These are phyloP conservation scores for Heliornis fulica DNA, from an alignment of 2,113 vertebrate genomes.

Conservation along the genomic window DNA sequence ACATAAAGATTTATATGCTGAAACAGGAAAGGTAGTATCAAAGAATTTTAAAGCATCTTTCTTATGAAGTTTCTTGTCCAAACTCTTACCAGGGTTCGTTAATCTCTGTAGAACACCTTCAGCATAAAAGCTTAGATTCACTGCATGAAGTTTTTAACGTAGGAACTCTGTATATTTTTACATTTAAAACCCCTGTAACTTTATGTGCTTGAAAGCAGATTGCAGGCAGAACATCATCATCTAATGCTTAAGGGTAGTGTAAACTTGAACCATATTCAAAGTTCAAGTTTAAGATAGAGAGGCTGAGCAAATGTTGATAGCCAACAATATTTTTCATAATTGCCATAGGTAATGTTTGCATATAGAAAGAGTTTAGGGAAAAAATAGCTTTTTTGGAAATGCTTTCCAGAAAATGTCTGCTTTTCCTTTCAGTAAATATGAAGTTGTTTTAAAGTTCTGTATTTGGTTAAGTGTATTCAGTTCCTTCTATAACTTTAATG, in stretches of 20 bases:
- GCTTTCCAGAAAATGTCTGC: not conserved
- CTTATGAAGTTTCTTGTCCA: not conserved
- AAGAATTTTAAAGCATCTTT: not conserved
- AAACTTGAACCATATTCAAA: not conserved
- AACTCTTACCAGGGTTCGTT: not conserved
- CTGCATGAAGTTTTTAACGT: not conserved
- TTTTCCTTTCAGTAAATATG: not conserved
- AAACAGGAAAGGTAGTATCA: not conserved
- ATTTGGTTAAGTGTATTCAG: not conserved
- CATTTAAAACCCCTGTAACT: not conserved
- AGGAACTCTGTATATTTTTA: not conserved
- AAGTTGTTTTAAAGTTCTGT: not conserved
- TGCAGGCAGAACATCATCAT: not conserved
- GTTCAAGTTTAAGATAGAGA: not conserved
- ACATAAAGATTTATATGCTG: not conserved
- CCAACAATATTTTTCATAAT: not conserved
- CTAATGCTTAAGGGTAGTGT: not conserved
- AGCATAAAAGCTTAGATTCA: not conserved
- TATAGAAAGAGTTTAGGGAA: not conserved
- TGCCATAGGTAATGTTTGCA: not conserved
- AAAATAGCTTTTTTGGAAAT: not conserved
- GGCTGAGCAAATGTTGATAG: not conserved
- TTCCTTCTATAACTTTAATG: not conserved
- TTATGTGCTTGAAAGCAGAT: not conserved
- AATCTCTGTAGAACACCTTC: not conserved